Base-by-base conservation (phyloP, 2,888 invertebrate species). In the Thyatira batis region DNA sequence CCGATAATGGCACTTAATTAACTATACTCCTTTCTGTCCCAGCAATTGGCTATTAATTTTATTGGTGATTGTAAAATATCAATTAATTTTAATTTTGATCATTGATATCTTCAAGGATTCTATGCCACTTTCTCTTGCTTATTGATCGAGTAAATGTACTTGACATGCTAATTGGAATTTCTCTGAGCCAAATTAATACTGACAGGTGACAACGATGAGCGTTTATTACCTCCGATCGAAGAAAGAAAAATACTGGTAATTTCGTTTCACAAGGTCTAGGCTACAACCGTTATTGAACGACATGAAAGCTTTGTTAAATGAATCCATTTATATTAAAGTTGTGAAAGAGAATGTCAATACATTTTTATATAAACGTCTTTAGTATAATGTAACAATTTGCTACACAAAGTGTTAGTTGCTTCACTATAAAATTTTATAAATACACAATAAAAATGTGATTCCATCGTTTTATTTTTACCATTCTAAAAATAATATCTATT, bases 161-260 rank as follows among this genome's bases (percentile, higher is more conserved):
- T 59, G 67, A 80, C 75, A 80, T 78, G 79, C 73, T 84, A 82
- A 83, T 83, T 78, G 75, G 55, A 77, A 78, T 85, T 85, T 85
- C 81, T 72, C 80, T 67, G 61, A 60, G 51, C 65, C 61, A 71
- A 72, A 62, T 56, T 52, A 50, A 48, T 74, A 75, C 73, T 78
- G 78, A 78, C 79, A 78, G 68, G 67, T 73, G 74, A 72, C 72
- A 71, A 72, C 67, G 64, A 74, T 78, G 71, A 69, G 59, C 56
- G 71, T 71, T 65, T 62, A 59, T 80, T 82, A 82, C 84, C 84
- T 73, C 73, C 66, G 84, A 68, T 82, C 82, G 77, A 82, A 61
- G 82, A 78, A 78, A 62, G 55, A 59, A 62, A 64, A 57, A 61
- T 61, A n/a, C 63, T 57, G 55, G 55, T 58, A 57, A 58, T 63